phyloP scores from a whole-genome alignment of 2,113 vertebrate genomes.

The Spheniscus mendiculus region DNA sequence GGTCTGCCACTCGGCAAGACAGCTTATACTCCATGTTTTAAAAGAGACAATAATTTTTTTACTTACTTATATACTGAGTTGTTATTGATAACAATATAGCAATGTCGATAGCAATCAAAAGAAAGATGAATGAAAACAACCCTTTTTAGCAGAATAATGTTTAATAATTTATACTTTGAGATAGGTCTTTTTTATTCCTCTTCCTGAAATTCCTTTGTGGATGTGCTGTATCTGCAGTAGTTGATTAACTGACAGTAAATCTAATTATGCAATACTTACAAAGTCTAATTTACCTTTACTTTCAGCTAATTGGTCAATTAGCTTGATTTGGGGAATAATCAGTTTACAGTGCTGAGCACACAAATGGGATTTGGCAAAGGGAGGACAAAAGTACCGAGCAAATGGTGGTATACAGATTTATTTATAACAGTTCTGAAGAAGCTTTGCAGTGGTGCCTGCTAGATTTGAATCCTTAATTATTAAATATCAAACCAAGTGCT shows the following conservation, averaged over 20 bases:
- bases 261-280: constrained; percentile 46
- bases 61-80: not conserved
- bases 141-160: not conserved
- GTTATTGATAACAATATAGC: not conserved
- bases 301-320: constrained; percentile 64
- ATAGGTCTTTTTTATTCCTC: not conserved
- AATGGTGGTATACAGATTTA: not conserved
- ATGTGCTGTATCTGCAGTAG: constrained; percentile 25
- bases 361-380: constrained; percentile 5
- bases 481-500: not conserved
- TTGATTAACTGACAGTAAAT: constrained; percentile 58
- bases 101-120: not conserved
- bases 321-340: constrained; percentile 49
- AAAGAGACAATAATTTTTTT: not conserved
- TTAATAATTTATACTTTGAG: not conserved
- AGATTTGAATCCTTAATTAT: not conserved
- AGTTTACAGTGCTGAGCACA: constrained; percentile 32
- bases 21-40: not conserved
- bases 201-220: constrained; percentile 26
- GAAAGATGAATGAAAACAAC: not conserved
- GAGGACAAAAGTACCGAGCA: not conserved
- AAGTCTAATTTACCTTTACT: constrained; percentile 65
- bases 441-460: not conserved
- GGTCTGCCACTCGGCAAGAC: not conserved
- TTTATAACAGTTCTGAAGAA: not conserved